Percentiles rank a stretch among this genome's conserved stretches.
These are phyloP conservation scores for Coremacera marginata DNA, from an alignment of 2,888 invertebrate genomes.

Conservation along the genomic window DNA sequence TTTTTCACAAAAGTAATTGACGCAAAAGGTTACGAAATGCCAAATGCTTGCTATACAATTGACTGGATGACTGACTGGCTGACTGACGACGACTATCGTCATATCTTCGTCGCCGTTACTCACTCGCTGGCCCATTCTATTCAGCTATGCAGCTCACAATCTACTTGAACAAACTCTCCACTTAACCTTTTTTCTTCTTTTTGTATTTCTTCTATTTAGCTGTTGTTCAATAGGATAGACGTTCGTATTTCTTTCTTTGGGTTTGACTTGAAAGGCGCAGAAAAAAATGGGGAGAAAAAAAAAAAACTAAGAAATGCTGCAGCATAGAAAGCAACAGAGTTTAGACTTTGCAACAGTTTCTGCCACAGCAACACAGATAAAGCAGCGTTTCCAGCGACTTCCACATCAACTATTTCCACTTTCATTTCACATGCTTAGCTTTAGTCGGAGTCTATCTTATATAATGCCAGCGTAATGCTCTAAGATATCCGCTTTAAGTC, in stretches of 20 bases:
- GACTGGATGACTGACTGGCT: not conserved
- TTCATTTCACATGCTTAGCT: not conserved
- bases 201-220: not conserved
- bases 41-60: not conserved
- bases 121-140: not conserved
- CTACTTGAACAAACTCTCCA: slow-evolving; percentile 6
- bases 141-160: not conserved
- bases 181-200: slow-evolving; percentile 17
- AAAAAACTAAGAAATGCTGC: not conserved
- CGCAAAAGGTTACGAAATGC: slow-evolving; percentile 9
- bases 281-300: no score
- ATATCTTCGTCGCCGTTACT: not conserved
- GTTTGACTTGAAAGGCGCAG: not conserved
- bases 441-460: not conserved
- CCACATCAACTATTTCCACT: slow-evolving; percentile 6
- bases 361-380: not conserved
- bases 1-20: slow-evolving; percentile 12
- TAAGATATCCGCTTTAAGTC: slow-evolving; percentile 32
- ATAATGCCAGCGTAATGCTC: slow-evolving; percentile 15
- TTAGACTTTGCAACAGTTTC: slow-evolving; percentile 7
- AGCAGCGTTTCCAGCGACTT: not conserved
- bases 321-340: not conserved
- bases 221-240: not conserved
- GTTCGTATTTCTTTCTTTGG: not conserved
- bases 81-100: not conserved